Evolutionary conservation across 2,888 invertebrate species (phyloP).

Genomic region (Chrysopilus asiliformis): DNA sequence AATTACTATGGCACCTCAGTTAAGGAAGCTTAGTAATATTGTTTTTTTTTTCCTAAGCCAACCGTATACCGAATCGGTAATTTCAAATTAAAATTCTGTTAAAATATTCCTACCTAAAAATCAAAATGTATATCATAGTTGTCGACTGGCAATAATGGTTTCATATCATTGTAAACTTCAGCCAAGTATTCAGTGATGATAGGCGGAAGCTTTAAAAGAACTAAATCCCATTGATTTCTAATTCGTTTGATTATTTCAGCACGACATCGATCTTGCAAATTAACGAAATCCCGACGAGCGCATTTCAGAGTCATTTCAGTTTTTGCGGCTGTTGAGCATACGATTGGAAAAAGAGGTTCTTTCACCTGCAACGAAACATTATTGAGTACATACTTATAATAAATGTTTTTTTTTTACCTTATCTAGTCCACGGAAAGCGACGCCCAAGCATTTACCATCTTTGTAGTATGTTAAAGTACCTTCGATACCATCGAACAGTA

Average conservation of each 20-base stretch:
- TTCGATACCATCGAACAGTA: conserved; percentile 52
- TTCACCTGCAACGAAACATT: conserved; percentile 30
- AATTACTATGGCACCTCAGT: too few species aligned
- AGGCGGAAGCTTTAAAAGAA: conserved; percentile 43
- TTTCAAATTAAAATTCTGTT: background rate
- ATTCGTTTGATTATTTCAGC: conserved; percentile 46
- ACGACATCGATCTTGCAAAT: conserved; percentile 53
- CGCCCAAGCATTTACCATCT: conserved; percentile 52
- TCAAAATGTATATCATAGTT: conserved; percentile 33
- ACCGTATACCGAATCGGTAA: background rate
- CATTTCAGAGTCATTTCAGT: conserved; percentile 54
- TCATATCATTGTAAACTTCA: conserved; percentile 39
- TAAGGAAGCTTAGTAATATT: too few species aligned
- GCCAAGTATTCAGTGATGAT: conserved; percentile 43
- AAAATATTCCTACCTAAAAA: conserved; percentile 12
- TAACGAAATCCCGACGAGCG: conserved; percentile 48
- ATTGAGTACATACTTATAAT: background rate
- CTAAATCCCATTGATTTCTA: conserved; percentile 38
- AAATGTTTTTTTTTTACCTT: conserved; percentile 26
- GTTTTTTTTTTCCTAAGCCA: background rate
- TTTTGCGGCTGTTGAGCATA: conserved; percentile 60
- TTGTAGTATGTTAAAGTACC: conserved; percentile 59
- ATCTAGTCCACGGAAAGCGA: conserved; percentile 54
- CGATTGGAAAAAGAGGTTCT: conserved; percentile 51
- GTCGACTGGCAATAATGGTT: conserved; percentile 31